Base-by-base conservation (phyloP, 2,888 invertebrate species). In the Catocala sponsa region DNA sequence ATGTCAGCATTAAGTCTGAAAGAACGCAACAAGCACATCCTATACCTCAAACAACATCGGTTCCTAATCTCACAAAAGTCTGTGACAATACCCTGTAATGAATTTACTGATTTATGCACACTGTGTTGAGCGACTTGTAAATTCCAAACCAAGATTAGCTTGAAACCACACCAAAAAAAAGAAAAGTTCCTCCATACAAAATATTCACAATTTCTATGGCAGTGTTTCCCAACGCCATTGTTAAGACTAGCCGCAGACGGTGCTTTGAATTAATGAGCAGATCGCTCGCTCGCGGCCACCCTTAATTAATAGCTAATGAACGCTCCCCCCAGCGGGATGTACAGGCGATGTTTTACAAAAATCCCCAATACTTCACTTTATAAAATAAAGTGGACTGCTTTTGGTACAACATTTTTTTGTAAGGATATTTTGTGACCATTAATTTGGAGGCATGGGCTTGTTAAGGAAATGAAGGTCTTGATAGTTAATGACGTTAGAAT, bases 281-380 rank as follows among this genome's bases (percentile, higher is more conserved):
- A 84, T 83, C 78, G 79, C 78, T 77, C 77, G 81, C 82, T 79
- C 75, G 83, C 77, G 80, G 82, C 76, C 78, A 74, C 76, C 79
- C 79, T 82, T 87, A 83, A 86, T 89, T 88, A 90, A 89, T 89
- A 87, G 79, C 78, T 87, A 87, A 89, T 88, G 86, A 84, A 82
- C 67, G 55, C 61, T 66, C 59, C 65, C 65, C 44, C 12, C 12
- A 7, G 10, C 46, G 38, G n/a, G 15, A 32, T 41, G 57, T 64
- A 63, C 62, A 73, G 66, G 71, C 75, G 73, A 72, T 75, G 66
- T 60, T 78, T 68, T 41, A 66, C 43, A 75, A 81, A 78, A 81
- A 80, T 48, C 42, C 55, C 59, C 68, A 61, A 73, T 71, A 72
- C 76, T 77, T 73, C 68, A 74, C 65, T 73, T 70, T 64, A 61